phyloP scores from a whole-genome alignment of 2,888 invertebrate species.

The Tachina fera region DNA sequence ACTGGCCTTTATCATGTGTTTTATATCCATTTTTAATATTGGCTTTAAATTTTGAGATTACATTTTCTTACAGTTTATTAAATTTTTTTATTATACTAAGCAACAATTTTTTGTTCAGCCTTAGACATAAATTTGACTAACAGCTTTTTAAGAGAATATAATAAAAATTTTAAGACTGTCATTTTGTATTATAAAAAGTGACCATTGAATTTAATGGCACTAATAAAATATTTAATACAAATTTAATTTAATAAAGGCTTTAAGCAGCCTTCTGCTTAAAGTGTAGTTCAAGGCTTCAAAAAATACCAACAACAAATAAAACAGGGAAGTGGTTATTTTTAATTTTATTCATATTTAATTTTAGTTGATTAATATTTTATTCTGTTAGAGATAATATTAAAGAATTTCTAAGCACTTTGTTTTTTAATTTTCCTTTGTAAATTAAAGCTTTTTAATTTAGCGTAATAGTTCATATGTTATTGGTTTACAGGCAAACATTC shows the following conservation, averaged over 20 bases:
- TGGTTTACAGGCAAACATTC: no score
- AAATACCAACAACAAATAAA: no score
- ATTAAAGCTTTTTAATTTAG: background rate
- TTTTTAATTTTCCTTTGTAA: background rate
- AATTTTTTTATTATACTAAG: constrained; percentile 21
- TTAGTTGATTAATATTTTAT: no score
- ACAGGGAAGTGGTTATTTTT: background rate
- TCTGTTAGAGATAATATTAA: no score
- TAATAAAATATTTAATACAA: background rate
- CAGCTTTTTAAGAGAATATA: constrained; percentile 9
- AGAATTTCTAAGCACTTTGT: no score
- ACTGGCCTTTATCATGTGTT: background rate
- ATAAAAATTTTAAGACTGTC: constrained; percentile 29
- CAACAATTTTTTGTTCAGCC: background rate
- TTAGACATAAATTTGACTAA: constrained; percentile 27
- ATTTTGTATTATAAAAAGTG: background rate
- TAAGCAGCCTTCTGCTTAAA: no score
- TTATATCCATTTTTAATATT: background rate
- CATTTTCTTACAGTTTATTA: constrained; percentile 29
- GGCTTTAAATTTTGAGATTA: background rate
- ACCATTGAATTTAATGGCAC: background rate
- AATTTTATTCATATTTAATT: no score
- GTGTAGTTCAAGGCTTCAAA: no score
- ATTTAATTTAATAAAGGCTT: background rate
- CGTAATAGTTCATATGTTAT: background rate